phyloP scores from a whole-genome alignment of 2,888 invertebrate species.

The Anaspis maculata region DNA sequence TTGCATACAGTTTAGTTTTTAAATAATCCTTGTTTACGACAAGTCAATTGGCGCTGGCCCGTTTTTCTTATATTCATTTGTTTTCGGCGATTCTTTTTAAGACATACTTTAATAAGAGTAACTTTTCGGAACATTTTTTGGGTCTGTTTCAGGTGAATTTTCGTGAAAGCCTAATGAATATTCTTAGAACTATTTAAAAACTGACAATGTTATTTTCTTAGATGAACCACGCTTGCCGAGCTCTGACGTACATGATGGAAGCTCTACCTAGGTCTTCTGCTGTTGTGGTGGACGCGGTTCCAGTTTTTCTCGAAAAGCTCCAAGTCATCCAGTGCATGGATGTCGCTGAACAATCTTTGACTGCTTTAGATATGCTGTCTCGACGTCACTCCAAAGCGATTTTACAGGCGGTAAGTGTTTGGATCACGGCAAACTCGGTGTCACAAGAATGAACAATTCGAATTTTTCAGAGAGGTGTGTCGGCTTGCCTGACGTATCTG shows the following conservation, averaged over 20 bases:
- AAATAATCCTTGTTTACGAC: too few relatives aligned
- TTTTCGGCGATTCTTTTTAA: too few relatives aligned
- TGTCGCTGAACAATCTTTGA: slow-evolving; percentile 96
- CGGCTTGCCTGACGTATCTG: slow-evolving; percentile 91
- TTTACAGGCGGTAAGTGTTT: slow-evolving; percentile 74
- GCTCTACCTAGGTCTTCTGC: slow-evolving; percentile 93
- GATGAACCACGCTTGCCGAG: slow-evolving; percentile 99
- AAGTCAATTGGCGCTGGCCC: too few relatives aligned
- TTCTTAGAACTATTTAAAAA: too few relatives aligned
- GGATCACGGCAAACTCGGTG: too few relatives aligned
- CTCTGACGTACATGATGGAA: slow-evolving; percentile 98
- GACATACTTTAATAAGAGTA: too few relatives aligned
- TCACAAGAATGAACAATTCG: not conserved
- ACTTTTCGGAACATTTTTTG: too few relatives aligned
- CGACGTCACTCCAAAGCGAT: slow-evolving; percentile 94
- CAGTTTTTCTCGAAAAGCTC: slow-evolving; percentile 92
- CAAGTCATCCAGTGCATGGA: slow-evolving; percentile 99
- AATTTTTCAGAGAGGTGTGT: slow-evolving; percentile 74
- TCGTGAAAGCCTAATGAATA: too few relatives aligned
- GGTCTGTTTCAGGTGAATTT: too few relatives aligned
- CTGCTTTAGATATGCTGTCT: slow-evolving; percentile 95
- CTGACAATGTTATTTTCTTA: slow-evolving; percentile 30
- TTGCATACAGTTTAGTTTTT: slow-evolving; percentile 21
- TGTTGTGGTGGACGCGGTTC: slow-evolving; percentile 94
- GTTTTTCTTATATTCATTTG: too few relatives aligned